These are phyloP conservation scores for Pocillopora verrucosa DNA, from an alignment of 64 coral and sea anemone genomes.

Conservation along the genomic window DNA sequence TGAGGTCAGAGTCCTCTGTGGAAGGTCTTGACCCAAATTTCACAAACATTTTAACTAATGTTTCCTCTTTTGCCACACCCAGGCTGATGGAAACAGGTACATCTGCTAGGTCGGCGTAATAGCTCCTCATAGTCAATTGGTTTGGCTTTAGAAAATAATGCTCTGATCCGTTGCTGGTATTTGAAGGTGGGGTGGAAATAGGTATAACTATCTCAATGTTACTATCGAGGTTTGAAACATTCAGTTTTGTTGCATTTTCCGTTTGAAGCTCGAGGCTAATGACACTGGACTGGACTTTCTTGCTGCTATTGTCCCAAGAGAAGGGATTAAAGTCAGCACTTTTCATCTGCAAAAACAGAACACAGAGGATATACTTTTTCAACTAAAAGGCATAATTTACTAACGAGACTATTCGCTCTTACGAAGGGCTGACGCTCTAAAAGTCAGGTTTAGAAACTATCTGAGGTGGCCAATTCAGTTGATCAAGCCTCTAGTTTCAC, in stretches of 20 bases:
- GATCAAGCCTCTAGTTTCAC: too few species aligned
- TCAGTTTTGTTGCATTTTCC: background rate
- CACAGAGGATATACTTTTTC: too few species aligned
- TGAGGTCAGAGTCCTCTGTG: slow-evolving; percentile 43
- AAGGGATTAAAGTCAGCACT: slow-evolving; percentile 19
- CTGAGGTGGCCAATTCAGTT: too few species aligned
- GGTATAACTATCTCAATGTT: slow-evolving; percentile 42
- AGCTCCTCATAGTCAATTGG: background rate
- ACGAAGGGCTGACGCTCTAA: too few species aligned
- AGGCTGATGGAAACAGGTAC: background rate
- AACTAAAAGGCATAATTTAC: too few species aligned
- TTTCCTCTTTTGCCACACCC: background rate
- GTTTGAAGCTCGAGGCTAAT: slow-evolving; percentile 22
- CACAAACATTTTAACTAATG: slow-evolving; percentile 39
- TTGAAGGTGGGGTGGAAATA: slow-evolving; percentile 5
- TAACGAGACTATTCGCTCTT: too few species aligned
- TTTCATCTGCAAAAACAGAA: slow-evolving; percentile 39
- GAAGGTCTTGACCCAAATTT: slow-evolving; percentile 59
- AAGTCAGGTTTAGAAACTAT: too few species aligned
- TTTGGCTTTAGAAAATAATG: slow-evolving; percentile 15
- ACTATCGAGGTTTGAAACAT: slow-evolving; percentile 36
- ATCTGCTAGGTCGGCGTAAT: background rate
- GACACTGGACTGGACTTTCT: slow-evolving; percentile 23
- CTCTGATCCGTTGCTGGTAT: background rate
- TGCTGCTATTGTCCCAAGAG: slow-evolving; percentile 29